Evolutionary conservation across 37 sponge, comb jelly and placozoan species (phyloP), one percentile per base, ranked within the genome.

Genomic region (Amphimedon queenslandica): DNA sequence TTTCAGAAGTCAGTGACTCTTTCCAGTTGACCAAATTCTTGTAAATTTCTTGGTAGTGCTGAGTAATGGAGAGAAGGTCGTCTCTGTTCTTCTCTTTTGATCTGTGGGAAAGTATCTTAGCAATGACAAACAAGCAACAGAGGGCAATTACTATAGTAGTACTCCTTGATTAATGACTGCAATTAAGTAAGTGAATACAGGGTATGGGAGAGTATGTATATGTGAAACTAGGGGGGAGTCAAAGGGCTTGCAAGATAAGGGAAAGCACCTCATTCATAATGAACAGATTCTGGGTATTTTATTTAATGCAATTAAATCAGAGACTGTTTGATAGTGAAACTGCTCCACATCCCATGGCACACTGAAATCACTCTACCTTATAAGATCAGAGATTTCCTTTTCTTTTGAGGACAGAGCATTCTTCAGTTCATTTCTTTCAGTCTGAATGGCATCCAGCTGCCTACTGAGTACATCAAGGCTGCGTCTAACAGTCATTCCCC

Each of bases 1-100:
- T 13, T 18, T 13, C 53, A 47, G 38, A 34, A 6, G 72, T 40
- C 30, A 72, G 42, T 32, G 53, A 41, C 18, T 84, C 75, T 58
- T 58, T 70, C 84, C 77, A 77, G 65, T 84, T 34, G 3, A 40
- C 72, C 47, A 84, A 42, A 28, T 71, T 23, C 2, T 1, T 20
- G n/a, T 77, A 55, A 57, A 84, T 56, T 16, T 84, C 73, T 40
- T 77, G 69, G 57, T 84, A 83, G 55, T 83, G 73, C 28, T 71
- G 74, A 28, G 58, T 60, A 2, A 81, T 42, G 13, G 28, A 34
- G 24, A 61, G 38, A 3, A 74, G 64, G 29, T 58, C 32, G 40
- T 35, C 23, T 4, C 36, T 37, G 8, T 39, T 33, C 24, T 74
- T 58, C 3, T 82, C 82, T 32, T 66, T 43, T 34, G 72, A 53